These are phyloP conservation scores for Lanistes nyassanus DNA, from an alignment of 1,140 invertebrate genomes.

Conservation along the genomic window DNA sequence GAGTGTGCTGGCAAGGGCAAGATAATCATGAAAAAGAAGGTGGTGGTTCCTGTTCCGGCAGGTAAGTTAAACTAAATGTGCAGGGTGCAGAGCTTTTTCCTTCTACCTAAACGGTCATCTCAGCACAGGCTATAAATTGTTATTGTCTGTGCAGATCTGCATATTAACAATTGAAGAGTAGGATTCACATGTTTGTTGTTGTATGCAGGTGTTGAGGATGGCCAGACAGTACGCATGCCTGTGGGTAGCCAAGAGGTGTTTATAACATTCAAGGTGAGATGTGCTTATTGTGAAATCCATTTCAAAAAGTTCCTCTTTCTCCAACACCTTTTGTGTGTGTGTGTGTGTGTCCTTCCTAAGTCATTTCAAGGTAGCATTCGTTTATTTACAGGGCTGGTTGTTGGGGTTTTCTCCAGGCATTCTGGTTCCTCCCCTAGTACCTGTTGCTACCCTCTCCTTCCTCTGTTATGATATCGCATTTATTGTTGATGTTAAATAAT, in stretches of 20 bases:
- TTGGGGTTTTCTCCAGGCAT: too few relatives aligned
- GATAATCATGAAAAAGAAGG: slow-evolving; percentile 86
- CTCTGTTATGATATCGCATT: too few relatives aligned
- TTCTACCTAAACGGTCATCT: background rate
- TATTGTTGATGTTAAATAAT: too few relatives aligned
- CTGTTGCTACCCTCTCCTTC: too few relatives aligned
- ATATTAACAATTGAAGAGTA: background rate
- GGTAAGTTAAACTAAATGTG: slow-evolving; percentile 39
- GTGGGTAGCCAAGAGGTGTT: slow-evolving; percentile 92
- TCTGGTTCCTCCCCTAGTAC: too few relatives aligned
- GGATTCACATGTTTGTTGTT: background rate
- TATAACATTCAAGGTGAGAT: slow-evolving; percentile 78
- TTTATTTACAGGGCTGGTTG: too few relatives aligned
- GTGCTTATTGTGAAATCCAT: background rate
- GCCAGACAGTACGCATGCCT: slow-evolving; percentile 93
- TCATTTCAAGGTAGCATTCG: too few relatives aligned
- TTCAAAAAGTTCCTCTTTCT: too few relatives aligned
- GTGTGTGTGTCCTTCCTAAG: too few relatives aligned
- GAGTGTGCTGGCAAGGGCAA: slow-evolving; percentile 95
- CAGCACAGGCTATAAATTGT: background rate
- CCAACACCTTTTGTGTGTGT: too few relatives aligned
- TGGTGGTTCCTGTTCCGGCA: slow-evolving; percentile 96
- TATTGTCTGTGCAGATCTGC: background rate
- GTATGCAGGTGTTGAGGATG: slow-evolving; percentile 84
- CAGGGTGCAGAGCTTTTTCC: background rate